Conservation (phyloP, 2,888 invertebrate species). For the Stegophylla sp. region DNA sequence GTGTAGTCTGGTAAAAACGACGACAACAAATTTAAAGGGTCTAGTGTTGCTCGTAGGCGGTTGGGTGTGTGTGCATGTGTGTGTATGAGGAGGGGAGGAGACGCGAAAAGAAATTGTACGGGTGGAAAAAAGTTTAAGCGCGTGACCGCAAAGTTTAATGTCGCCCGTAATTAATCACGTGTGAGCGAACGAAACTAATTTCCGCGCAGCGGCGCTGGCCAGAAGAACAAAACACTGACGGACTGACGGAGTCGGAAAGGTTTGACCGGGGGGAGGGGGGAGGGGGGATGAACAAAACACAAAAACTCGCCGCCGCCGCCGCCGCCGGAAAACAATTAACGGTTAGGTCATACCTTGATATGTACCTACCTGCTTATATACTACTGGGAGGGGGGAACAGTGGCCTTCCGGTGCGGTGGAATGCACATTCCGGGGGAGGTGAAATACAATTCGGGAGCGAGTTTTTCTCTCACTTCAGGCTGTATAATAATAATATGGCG, state of each 20-base stretch:
- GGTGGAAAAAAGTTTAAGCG: constrained; percentile 42
- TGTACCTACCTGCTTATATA: no score
- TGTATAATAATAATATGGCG: no score
- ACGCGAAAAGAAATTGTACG: constrained; percentile 28
- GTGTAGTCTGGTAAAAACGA: no score
- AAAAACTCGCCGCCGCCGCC: not conserved
- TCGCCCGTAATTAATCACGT: constrained; percentile 55
- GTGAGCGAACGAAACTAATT: constrained; percentile 53
- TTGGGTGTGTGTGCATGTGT: no score
- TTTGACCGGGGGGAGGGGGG: no score
- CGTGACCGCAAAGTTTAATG: constrained; percentile 58
- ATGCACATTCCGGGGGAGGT: not conserved
- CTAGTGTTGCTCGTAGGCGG: no score
- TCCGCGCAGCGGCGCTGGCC: constrained; percentile 16
- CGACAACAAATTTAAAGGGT: no score
- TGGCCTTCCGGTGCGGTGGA: not conserved
- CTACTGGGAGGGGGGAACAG: no score
- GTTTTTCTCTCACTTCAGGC: no score
- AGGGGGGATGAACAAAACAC: not conserved
- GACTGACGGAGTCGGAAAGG: no score
- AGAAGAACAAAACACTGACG: not conserved
- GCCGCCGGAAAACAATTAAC: constrained; percentile 19
- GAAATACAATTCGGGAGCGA: not conserved
- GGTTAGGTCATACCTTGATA: not conserved
- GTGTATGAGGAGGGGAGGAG: no score